These are phyloP conservation scores for Zaprionus africanus DNA, from an alignment of 1,140 invertebrate genomes.

Conservation along the genomic window DNA sequence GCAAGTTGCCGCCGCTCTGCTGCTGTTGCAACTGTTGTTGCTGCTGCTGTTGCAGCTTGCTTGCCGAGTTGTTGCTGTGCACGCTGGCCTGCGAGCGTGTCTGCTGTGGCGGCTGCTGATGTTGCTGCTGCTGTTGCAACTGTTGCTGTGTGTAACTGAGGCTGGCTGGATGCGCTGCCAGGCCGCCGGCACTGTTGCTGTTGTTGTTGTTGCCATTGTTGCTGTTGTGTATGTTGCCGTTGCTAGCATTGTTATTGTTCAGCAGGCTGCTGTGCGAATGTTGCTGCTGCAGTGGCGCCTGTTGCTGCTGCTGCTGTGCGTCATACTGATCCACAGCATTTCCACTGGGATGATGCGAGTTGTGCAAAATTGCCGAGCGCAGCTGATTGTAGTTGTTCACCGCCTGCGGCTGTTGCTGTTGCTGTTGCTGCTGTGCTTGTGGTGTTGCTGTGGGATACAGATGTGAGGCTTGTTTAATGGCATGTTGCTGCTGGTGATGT, in stretches of 20 bases:
- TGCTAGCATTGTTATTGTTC: slow-evolving; percentile 63
- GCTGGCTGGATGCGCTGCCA: slow-evolving; percentile 34
- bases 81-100: slow-evolving; percentile 49
- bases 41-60: slow-evolving; percentile 40
- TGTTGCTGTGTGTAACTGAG: slow-evolving; percentile 33
- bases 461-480: slow-evolving; percentile 84
- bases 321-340: slow-evolving; percentile 61
- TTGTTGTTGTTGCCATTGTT: slow-evolving; percentile 57
- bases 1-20: slow-evolving; percentile 46
- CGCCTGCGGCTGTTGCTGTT: slow-evolving; percentile 62
- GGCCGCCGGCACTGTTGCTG: slow-evolving; percentile 30
- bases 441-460: slow-evolving; percentile 75
- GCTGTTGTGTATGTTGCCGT: slow-evolving; percentile 30
- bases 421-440: slow-evolving; percentile 56
- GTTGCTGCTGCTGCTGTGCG: slow-evolving; percentile 46
- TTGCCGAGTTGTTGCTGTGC: slow-evolving; percentile 41
- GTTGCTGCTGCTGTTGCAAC: slow-evolving; percentile 34
- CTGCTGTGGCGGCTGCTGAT: slow-evolving; percentile 51
- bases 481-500: slow-evolving; percentile 83
- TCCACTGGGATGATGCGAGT: slow-evolving; percentile 82
- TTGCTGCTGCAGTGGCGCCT: slow-evolving; percentile 32
- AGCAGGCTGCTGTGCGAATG: slow-evolving; percentile 45
- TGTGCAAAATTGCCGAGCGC: slow-evolving; percentile 79
- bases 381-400: slow-evolving; percentile 77
- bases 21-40: slow-evolving; percentile 29